A percentile compares a stretch with the other conserved stretches of the same genome.
Evolutionary conservation across 2,113 vertebrate genomes (phyloP).

Genomic region (Grantiella picta): DNA sequence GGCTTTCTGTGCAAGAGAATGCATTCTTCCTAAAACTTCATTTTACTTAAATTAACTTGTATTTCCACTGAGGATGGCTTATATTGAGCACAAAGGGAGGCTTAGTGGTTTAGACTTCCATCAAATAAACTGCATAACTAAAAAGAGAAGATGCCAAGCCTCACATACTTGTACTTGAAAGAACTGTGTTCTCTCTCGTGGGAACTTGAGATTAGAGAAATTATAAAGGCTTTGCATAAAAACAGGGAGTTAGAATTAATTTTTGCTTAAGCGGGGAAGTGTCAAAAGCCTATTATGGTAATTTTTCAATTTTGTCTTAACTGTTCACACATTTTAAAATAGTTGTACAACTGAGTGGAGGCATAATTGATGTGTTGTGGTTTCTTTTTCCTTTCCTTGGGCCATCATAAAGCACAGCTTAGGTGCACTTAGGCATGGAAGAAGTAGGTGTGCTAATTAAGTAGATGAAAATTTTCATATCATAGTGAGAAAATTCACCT

Average conservation of each 20-base stretch:
- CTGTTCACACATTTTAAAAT: conserved; percentile 63
- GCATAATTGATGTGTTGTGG: conserved; percentile 47
- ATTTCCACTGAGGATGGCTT: conserved; percentile 64
- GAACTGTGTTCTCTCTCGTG: conserved; percentile 38
- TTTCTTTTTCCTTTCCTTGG: neutral
- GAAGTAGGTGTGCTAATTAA: conserved; percentile 63
- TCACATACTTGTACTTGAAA: conserved; percentile 55
- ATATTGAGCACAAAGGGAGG: conserved; percentile 59
- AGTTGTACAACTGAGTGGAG: conserved; percentile 20
- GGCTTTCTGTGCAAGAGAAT: conserved; percentile 44
- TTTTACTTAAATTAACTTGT: conserved; percentile 71
- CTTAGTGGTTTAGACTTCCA: conserved; percentile 59
- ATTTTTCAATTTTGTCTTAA: conserved; percentile 65
- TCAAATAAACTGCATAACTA: conserved; percentile 64
- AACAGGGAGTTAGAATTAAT: conserved; percentile 64
- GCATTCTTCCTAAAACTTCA: conserved; percentile 62
- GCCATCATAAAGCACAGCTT: conserved; percentile 33
- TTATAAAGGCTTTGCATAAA: conserved; percentile 67
- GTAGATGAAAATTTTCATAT: conserved; percentile 52
- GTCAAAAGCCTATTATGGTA: conserved; percentile 63
- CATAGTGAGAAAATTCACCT: conserved; percentile 47
- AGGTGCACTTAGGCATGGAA: conserved; percentile 34
- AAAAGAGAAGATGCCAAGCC: conserved; percentile 39
- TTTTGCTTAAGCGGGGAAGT: conserved; percentile 68
- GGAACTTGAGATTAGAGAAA: conserved; percentile 63